Base-by-base conservation (phyloP, 2,797 vertebrate genomes). In the Syngnathus acus region DNA sequence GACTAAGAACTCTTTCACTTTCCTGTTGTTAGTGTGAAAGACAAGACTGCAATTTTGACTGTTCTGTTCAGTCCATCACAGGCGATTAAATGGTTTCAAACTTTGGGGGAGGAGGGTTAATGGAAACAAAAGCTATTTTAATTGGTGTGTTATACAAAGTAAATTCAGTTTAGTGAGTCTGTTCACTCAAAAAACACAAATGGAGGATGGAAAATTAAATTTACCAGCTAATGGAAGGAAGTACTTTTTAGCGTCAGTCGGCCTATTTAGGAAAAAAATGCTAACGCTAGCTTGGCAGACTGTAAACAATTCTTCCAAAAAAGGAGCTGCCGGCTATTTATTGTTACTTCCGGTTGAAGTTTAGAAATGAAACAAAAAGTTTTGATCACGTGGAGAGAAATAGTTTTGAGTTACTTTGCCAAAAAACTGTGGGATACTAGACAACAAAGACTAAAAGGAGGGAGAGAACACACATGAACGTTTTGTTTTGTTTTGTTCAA, bases 391-490 rank as follows among this genome's bases (percentile, higher is more conserved):
- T 65, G 37, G 62, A 55, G 48, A 17, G 38, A 51, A 50, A 21
- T n/a, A 14, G 58, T 64, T 54, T 51, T 60, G 69, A 65, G 59
- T 71, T 77, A 57, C 68, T 76, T 71, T 72, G 65, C 63, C 37
- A 72, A 54, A 65, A 54, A 64, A 43, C 63, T 40, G 59, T 21
- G 9, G n/a, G 19, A 8, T 50, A 14, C 26, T 23, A 13, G n/a
- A 54, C 19, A 54, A 54, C 51, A 65, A 65, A 57, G 14, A 38
- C 16, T 51, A 32, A 19, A 53, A 76, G 26, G 53, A 68, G 58
- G 62, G 32, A 5, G 42, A 6, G 38, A 4, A 43, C 58, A 64
- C 62, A 45, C 38, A 68, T 66, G 58, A 45, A 69, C 2, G 55
- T 43, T 68, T 72, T 19, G 72, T 71, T 65, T 57, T 11, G 14